Conservation (phyloP, 92 coral and sea anemone genomes). For the Paramuricea clavata region DNA sequence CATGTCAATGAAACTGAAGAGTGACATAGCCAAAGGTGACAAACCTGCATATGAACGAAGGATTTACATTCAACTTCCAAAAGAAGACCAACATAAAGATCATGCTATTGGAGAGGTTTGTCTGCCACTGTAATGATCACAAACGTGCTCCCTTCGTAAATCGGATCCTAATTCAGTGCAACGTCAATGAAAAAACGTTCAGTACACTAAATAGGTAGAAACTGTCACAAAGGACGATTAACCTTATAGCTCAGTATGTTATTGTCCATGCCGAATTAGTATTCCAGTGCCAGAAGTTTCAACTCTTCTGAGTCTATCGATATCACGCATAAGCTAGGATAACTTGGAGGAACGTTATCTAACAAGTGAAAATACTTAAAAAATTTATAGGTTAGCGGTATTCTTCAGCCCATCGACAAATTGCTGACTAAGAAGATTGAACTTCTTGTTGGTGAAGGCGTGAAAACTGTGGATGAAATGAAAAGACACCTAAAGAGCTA, state of each 20-base stretch:
- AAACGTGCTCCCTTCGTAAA: no score
- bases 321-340: no score
- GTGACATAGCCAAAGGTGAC: slow-evolving; percentile 41
- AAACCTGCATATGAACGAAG: slow-evolving; percentile 67
- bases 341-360: no score
- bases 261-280: no score
- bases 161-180: no score
- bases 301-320: no score
- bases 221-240: no score
- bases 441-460: slow-evolving; percentile 45
- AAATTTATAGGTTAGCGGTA: slow-evolving; percentile 27
- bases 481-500: slow-evolving; percentile 22
- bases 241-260: no score
- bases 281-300: no score
- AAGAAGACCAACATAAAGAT: slow-evolving; percentile 67
- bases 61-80: slow-evolving; percentile 62
- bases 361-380: neutral
- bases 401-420: slow-evolving; percentile 58
- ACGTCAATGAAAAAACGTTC: neutral
- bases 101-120: slow-evolving; percentile 73
- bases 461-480: slow-evolving; percentile 54
- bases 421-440: slow-evolving; percentile 23
- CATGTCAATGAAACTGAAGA: slow-evolving; percentile 66
- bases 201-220: no score
- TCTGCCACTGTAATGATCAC: no score